Base-by-base conservation (phyloP, 2,888 invertebrate species). In the Eretmocerus hayati region DNA sequence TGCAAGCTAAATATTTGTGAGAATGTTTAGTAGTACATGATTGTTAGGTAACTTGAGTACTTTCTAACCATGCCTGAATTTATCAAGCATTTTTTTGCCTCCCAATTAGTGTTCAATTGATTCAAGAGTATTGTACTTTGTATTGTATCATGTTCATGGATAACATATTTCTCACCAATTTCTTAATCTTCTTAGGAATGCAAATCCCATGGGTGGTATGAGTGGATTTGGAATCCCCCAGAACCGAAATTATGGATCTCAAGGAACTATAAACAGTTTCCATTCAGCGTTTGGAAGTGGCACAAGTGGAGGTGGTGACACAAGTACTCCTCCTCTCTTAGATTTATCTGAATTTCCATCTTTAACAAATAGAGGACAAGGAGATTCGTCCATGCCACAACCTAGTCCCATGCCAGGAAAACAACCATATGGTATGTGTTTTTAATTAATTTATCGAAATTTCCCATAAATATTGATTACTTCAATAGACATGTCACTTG, bases 341-440 rank as follows among this genome's bases (percentile, higher is more conserved):
- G 92, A 93, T 77, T 83, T 90, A 60, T 90, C 89, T 67, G 92
- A 92, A 77, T 93, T 92, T 75, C 92, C 92, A 56, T 91, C 91
- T 61, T 78, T 92, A 68, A 91, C 91, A 65, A 90, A 87, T 73
- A 81, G 91, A 69, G 89, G 86, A 61, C 84, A 85, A 63, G 84
- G 84, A 60, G 82, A 87, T 77, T 79, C 81, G 71, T 79, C 81
- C 71, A 80, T 83, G 75, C 87, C 88, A 66, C 88, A 83, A 71
- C 81, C 82, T 64, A 83, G 86, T 76, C 85, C 89, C 54, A 89
- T 90, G 75, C 89, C 90, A 58, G 90, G 90, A 72, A 87, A 88
- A 76, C 90, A 91, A 79, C 90, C 91, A 74, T 91, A 91, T 79
- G 91, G 87, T 87, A 73, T 75, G 77, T 35, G 11, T 26, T n/a